These are phyloP conservation scores for Apamea anceps DNA, from an alignment of 2,888 invertebrate species.

Conservation along the genomic window DNA sequence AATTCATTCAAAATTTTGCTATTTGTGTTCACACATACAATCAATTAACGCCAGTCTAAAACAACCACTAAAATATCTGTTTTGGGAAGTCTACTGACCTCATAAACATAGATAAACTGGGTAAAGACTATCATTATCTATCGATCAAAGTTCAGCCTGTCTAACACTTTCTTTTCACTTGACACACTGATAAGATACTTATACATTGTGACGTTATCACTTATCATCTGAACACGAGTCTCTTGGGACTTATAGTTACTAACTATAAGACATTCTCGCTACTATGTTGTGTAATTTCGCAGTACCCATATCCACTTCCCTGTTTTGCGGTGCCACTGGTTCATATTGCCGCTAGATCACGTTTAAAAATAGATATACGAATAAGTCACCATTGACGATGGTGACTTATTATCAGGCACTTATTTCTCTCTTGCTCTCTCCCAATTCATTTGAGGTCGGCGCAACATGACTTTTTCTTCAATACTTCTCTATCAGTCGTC, in stretches of 20 bases:
- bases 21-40: not conserved
- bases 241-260: not conserved
- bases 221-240: not conserved
- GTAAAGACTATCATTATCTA: not conserved
- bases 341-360: not conserved
- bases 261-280: not conserved
- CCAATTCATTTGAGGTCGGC: not conserved
- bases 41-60: not conserved
- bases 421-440: not conserved
- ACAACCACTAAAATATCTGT: not conserved
- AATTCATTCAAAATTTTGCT: not conserved
- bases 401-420: no score
- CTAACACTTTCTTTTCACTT: conserved; percentile 26
- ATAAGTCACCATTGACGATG: no score
- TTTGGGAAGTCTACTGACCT: conserved; percentile 9
- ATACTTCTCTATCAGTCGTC: not conserved
- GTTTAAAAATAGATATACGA: not conserved
- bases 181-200: conserved; percentile 4
- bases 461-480: not conserved
- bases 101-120: not conserved
- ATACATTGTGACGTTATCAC: conserved; percentile 6
- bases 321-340: not conserved
- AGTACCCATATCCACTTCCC: not conserved
- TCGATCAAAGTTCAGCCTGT: conserved; percentile 11
- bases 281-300: conserved; percentile 2